Percentiles rank a stretch among this genome's conserved stretches.
phyloP scores from a whole-genome alignment of 2,888 invertebrate species.

The Diadromus collaris region DNA sequence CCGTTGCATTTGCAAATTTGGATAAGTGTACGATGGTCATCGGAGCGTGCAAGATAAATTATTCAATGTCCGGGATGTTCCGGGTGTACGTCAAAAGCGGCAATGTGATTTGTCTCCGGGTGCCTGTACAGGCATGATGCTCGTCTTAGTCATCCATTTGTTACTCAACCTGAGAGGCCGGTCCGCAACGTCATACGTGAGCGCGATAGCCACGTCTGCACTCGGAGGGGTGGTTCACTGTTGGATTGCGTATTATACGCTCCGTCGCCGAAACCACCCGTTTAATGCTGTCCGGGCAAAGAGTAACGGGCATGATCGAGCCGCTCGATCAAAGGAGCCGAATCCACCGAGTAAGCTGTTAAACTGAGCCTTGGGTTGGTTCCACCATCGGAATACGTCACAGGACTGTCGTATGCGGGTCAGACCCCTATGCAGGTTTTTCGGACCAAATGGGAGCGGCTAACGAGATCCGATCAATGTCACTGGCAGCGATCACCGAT shows the following conservation, averaged over 20 bases:
- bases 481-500: too few species aligned
- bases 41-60: not conserved
- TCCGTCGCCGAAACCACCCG: conserved; percentile 53
- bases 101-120: not conserved
- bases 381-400: too few species aligned
- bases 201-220: conserved; percentile 46
- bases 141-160: conserved; percentile 26
- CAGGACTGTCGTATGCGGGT: not conserved
- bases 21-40: not conserved
- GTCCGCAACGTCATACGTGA: conserved; percentile 4
- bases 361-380: not conserved
- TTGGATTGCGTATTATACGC: conserved; percentile 59
- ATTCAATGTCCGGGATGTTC: not conserved
- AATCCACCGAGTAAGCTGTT: conserved; percentile 53
- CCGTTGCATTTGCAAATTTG: not conserved
- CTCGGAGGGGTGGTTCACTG: conserved; percentile 39
- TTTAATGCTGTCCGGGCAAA: conserved; percentile 35
- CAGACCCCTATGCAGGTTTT: too few species aligned
- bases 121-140: not conserved
- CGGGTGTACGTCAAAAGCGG: not conserved
- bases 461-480: too few species aligned
- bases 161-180: not conserved
- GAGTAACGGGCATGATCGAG: conserved; percentile 40
- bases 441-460: too few species aligned
- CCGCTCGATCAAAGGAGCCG: conserved; percentile 51